These are phyloP conservation scores for Cassiopea xamachana DNA, from an alignment of 30 jellyfish, hydroid and myxozoan genomes.

Conservation along the genomic window DNA sequence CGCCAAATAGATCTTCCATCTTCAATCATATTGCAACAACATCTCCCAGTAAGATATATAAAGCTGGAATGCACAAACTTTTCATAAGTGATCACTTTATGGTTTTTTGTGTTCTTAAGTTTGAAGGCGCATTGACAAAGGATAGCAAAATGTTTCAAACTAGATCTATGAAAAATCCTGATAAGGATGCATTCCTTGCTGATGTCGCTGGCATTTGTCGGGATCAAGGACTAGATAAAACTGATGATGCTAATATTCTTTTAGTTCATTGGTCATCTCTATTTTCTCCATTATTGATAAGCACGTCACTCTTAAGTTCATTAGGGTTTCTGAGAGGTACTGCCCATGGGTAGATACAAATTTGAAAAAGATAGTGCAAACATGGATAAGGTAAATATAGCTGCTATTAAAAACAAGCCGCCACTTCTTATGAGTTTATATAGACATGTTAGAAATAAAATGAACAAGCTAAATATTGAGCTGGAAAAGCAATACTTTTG, in stretches of 20 bases:
- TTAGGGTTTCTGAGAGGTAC: conserved; percentile 48
- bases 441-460: background rate
- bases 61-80: conserved; percentile 31
- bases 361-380: background rate
- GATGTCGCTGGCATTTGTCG: conserved; percentile 41
- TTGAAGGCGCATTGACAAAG: conserved; percentile 14
- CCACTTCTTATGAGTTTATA: too few species aligned
- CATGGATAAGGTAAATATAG: conserved; percentile 29
- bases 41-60: conserved; percentile 18
- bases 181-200: background rate
- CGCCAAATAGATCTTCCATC: conserved; percentile 12
- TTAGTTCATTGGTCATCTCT: background rate
- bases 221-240: conserved; percentile 4
- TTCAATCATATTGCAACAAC: conserved; percentile 50
- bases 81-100: background rate
- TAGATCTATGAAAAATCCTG: background rate
- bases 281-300: conserved; percentile 11
- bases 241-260: background rate
- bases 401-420: background rate
- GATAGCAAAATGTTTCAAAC: conserved; percentile 43
- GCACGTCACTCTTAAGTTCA: conserved; percentile 14
- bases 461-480: conserved; percentile 4
- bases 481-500: conserved; percentile 5
- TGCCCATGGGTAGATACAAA: conserved; percentile 38
- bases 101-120: background rate